Evolutionary conservation across 2,113 vertebrate genomes (phyloP).

Genomic region (Climacteris rufus): DNA sequence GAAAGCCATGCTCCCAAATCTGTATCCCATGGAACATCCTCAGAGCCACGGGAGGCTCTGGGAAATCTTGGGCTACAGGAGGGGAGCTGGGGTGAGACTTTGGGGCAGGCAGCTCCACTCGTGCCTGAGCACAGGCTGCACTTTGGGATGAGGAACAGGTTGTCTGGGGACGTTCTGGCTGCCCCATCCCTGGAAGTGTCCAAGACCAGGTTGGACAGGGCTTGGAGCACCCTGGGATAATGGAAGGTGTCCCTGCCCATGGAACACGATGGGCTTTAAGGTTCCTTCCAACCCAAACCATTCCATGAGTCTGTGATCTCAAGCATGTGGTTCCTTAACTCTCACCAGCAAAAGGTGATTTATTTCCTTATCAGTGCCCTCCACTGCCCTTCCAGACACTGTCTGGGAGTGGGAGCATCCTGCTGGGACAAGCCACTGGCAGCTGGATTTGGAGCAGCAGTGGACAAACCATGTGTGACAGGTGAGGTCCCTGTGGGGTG

Average conservation of each 20-base stretch:
- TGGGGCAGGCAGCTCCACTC: not conserved
- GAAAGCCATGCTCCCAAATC: not conserved
- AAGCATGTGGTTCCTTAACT: not conserved
- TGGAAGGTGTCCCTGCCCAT: not conserved
- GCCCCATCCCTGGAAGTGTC: not conserved
- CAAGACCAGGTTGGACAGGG: accelerated
- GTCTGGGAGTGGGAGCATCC: not conserved
- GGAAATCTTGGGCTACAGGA: not conserved
- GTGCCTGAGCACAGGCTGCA: not conserved
- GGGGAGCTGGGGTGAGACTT: not conserved
- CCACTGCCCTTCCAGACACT: not conserved
- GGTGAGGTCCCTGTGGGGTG: not conserved
- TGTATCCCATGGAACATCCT: not conserved
- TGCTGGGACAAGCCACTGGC: not conserved
- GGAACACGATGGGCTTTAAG: not conserved
- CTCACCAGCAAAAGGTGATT: not conserved
- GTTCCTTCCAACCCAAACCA: not conserved
- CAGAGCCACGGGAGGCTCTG: not conserved
- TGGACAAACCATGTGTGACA: not conserved
- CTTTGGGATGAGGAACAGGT: not conserved
- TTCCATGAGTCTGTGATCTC: not conserved
- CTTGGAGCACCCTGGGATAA: accelerated
- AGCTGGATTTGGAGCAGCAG: not conserved
- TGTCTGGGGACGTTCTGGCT: not conserved
- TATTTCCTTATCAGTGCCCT: not conserved